phyloP scores from a whole-genome alignment of 2,113 vertebrate species.

The Sphyrna mokarran region DNA sequence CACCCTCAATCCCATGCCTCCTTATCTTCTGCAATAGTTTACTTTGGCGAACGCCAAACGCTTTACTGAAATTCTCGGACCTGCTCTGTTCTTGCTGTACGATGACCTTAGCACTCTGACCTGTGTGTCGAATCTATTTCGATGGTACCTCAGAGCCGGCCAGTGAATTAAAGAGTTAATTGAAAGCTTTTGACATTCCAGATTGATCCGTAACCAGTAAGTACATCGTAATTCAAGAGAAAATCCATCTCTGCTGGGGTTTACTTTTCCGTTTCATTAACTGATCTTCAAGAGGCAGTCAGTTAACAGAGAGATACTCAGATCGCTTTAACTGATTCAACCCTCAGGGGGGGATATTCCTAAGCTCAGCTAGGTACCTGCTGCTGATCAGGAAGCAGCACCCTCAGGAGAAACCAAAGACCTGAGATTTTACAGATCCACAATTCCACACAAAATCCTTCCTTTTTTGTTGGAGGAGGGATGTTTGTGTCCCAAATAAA shows the following conservation, averaged over 20 bases:
- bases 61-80: not conserved
- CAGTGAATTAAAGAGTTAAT: not conserved
- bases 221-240: not conserved
- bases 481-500: no score
- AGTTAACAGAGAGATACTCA: not conserved
- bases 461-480: not conserved
- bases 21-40: no score
- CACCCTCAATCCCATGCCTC: no score
- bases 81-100: not conserved
- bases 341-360: not conserved
- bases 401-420: not conserved
- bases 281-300: not conserved
- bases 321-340: not conserved
- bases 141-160: not conserved
- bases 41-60: no score
- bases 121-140: not conserved
- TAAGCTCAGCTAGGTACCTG: not conserved
- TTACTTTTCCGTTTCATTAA: not conserved
- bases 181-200: not conserved
- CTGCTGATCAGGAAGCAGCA: not conserved
- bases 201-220: not conserved
- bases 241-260: not conserved
- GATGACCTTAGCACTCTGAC: not conserved
- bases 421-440: not conserved
- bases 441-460: not conserved